These are phyloP conservation scores for Oenanthe melanoleuca DNA, from an alignment of 2,113 vertebrate genomes.

Conservation along the genomic window DNA sequence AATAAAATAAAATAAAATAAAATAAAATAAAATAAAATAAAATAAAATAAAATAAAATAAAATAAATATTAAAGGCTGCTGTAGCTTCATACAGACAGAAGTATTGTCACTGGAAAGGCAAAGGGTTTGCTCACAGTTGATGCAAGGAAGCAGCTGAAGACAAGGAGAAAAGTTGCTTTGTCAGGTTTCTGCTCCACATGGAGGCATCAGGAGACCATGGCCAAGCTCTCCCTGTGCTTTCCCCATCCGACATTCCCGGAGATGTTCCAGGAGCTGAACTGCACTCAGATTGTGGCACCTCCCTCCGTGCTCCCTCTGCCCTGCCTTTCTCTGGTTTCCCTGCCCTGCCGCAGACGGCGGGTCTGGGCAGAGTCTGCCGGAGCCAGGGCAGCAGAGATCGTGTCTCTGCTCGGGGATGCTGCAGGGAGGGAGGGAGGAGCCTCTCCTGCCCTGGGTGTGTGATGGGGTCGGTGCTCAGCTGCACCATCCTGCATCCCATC, in stretches of 20 bases:
- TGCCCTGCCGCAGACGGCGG: neutral
- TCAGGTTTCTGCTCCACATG: neutral
- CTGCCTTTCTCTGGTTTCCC: slow-evolving; percentile 12
- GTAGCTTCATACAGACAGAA: too few relatives aligned
- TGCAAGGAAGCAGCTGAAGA: neutral
- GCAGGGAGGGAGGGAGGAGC: neutral
- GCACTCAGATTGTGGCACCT: neutral
- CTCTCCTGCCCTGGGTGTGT: fast-evolving
- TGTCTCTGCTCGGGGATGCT: neutral
- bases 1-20: neutral
- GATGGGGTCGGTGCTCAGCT: fast-evolving
- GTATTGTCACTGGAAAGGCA: neutral
- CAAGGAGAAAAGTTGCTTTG: neutral
- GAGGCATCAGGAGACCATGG: neutral
- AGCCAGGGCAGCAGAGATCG: neutral
- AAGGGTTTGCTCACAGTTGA: neutral
- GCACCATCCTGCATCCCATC: neutral
- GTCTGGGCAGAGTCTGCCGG: neutral
- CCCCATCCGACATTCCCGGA: neutral
- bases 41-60: neutral
- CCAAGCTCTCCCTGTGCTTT: neutral
- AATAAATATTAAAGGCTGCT: neutral
- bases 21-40: too few relatives aligned
- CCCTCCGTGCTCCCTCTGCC: neutral
- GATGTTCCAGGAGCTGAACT: neutral